These are phyloP conservation scores for Ditylenchus dipsaci DNA, from an alignment of 1,140 invertebrate genomes.

Conservation along the genomic window DNA sequence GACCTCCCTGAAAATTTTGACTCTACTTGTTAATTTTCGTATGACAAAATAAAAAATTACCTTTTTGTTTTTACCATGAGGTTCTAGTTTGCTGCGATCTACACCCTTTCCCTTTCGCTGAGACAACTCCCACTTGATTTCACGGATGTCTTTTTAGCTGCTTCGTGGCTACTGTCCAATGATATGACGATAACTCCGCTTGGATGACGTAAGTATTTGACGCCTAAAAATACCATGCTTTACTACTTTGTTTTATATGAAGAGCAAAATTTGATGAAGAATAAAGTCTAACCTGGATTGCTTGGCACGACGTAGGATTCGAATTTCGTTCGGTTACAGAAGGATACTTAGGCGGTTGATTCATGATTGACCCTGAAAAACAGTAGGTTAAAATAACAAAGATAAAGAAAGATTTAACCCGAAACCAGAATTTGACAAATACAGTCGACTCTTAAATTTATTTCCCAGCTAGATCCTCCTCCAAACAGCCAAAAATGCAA, in stretches of 20 bases:
- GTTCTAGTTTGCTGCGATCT: conserved; percentile 26
- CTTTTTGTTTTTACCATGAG: conserved; percentile 27
- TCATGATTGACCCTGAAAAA: neutral
- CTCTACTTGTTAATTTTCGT: neutral
- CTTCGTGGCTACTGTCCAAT: conserved; percentile 16
- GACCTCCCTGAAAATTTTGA: conserved; percentile 14
- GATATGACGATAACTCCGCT: conserved; percentile 35
- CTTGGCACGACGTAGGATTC: conserved; percentile 7
- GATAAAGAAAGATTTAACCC: too few species aligned
- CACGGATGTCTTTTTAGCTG: conserved; percentile 16
- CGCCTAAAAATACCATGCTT: conserved; percentile 11
- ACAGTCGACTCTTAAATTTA: too few species aligned
- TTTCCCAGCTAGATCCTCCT: too few species aligned
- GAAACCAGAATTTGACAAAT: too few species aligned
- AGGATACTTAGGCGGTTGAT: conserved; percentile 14
- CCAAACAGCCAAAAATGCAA: too few species aligned
- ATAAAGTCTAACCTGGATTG: conserved; percentile 7
- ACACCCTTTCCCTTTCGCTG: conserved; percentile 20
- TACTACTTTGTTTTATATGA: neutral
- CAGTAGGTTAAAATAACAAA: neutral
- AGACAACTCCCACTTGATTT: conserved; percentile 19
- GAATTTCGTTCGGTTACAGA: conserved; percentile 20
- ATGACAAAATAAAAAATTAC: conserved; percentile 2
- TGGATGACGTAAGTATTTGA: conserved; percentile 38
- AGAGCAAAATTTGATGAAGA: neutral